Conservation (phyloP, 1,140 invertebrate genomes). For the Listronotus oregonensis region DNA sequence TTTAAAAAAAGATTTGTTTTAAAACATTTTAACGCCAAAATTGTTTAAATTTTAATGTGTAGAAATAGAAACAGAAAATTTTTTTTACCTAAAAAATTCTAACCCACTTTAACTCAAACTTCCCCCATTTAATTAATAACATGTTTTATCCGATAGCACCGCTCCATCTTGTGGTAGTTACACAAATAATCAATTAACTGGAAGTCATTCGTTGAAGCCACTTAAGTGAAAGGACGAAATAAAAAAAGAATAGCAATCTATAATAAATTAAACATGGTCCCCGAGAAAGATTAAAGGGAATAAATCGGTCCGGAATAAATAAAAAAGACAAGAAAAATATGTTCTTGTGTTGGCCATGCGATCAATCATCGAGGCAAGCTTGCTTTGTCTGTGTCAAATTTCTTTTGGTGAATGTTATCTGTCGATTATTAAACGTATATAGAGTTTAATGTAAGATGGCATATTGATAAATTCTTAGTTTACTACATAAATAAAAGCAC, state of each 20-base stretch:
- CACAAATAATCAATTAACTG: slow-evolving; percentile 28
- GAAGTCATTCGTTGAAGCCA: slow-evolving; percentile 16
- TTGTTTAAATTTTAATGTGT: too few relatives aligned
- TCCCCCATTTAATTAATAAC: slow-evolving; percentile 13
- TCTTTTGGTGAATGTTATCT: too few relatives aligned
- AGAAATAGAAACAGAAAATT: too few relatives aligned
- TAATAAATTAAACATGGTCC: slow-evolving; percentile 9
- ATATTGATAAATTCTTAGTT: too few relatives aligned
- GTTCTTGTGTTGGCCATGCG: slow-evolving; percentile 11
- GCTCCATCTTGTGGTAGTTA: slow-evolving; percentile 16
- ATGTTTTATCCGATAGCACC: slow-evolving; percentile 22
- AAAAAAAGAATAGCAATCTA: slow-evolving; percentile 10
- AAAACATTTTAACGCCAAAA: too few relatives aligned
- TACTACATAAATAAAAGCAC: too few relatives aligned
- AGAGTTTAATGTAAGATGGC: too few relatives aligned
- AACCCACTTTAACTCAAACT: too few relatives aligned
- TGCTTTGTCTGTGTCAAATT: too few relatives aligned
- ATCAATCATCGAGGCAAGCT: slow-evolving; percentile 11
- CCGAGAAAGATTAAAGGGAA: slow-evolving; percentile 10
- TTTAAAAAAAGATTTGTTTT: too few relatives aligned
- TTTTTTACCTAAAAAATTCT: too few relatives aligned
- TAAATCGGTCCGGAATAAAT: neutral
- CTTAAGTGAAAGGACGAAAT: slow-evolving; percentile 19
- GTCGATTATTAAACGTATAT: too few relatives aligned
- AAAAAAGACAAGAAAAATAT: slow-evolving; percentile 5